Conservation (phyloP, 2,888 invertebrate species). For the Mythimna vitellina region DNA sequence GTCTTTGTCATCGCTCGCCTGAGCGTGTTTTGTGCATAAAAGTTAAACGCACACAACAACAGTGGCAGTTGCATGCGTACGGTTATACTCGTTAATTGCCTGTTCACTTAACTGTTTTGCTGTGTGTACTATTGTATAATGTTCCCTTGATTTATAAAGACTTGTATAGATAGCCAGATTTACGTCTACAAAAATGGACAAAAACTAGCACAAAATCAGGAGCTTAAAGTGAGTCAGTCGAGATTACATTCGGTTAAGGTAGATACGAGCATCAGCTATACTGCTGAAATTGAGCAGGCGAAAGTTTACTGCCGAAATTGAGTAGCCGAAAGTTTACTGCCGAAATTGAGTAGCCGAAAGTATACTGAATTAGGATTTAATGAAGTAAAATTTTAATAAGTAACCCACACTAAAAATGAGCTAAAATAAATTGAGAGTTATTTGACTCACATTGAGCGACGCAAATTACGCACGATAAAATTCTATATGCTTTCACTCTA, state of each 20-base stretch:
- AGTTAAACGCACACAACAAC: slow-evolving; percentile 48
- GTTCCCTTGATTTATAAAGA: slow-evolving; percentile 8
- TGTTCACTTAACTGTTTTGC: slow-evolving; percentile 41
- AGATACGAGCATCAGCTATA: too few species aligned
- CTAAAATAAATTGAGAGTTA: background rate
- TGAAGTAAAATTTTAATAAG: background rate
- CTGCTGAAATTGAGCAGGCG: too few species aligned
- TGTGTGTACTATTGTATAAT: slow-evolving; percentile 8
- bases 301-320: too few species aligned
- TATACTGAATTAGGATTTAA: too few species aligned
- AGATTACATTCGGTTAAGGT: background rate
- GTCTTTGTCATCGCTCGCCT: slow-evolving; percentile 44
- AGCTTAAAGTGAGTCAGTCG: background rate
- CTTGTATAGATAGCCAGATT: background rate
- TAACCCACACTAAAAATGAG: background rate
- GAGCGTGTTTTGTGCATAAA: slow-evolving; percentile 45
- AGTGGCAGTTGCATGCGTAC: slow-evolving; percentile 35
- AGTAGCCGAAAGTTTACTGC: too few species aligned
- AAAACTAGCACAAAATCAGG: background rate
- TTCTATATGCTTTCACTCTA: background rate
- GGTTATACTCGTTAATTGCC: slow-evolving; percentile 36
- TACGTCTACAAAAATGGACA: background rate
- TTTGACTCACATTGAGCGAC: background rate
- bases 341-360: background rate
- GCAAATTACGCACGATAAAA: background rate